Evolutionary conservation across 2,797 vertebrate genomes (phyloP), one percentile per base, ranked within the genome.

Genomic region (Phalanger gymnotis): DNA sequence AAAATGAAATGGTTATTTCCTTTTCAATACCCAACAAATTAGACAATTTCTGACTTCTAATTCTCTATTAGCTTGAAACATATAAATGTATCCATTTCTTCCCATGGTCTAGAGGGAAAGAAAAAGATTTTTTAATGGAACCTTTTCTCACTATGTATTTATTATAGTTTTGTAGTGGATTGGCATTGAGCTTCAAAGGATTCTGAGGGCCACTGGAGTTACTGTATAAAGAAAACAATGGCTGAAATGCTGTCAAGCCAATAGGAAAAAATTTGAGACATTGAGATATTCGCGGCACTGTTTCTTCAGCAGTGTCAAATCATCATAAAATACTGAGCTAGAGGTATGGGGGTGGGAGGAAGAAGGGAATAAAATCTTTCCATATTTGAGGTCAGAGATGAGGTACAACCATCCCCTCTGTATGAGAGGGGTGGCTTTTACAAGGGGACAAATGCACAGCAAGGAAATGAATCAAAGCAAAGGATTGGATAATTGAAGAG

Each of bases 381-480:
- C 94, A 92, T 95, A 92, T 94, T 97, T 93, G 2, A 97, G 92
- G 96, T 95, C 96, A 96, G 93, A 94, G 51, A 96, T 95, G 95
- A 96, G 91, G 97, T 97, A 54, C 90, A 97, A 87, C 66, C 93
- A 92, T 91, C 97, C 96, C 96, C 93, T 94, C 91, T 81, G 97
- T 96, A 96, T 96, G 96, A 98, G 98, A 97, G 94, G 91, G 97
- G 95, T 96, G 97, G 97, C 98, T 97, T 97, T 95, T 95, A 95
- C 90, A 89, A 97, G 97, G 98, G 98, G 95, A 97, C 96, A 98
- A 98, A 97, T 90, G 97, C 54, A 92, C 93, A 95, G 73, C 95
- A 94, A 96, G 93, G 87, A 96, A 98, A 98, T 98, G n/a, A 98
- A 98, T 99, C 98, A 98, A 96, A 97, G 95, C 94, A 96, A 96